Evolutionary conservation across 2,797 vertebrate genomes (phyloP), one percentile per base, ranked within the genome.

Genomic region (Hypotaenidia okinawae): DNA sequence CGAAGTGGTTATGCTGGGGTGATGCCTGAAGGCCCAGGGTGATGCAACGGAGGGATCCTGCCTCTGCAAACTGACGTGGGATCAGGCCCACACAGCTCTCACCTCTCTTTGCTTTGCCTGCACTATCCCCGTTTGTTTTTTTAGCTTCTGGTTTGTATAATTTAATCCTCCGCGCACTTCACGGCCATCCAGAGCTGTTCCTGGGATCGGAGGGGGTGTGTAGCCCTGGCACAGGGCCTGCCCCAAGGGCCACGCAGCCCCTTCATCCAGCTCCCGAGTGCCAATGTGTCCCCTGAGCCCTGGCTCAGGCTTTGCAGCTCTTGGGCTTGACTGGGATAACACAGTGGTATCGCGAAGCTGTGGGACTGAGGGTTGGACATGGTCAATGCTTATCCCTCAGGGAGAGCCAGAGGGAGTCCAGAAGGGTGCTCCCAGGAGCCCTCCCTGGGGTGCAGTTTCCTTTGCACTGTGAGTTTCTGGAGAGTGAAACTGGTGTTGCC

Each of bases 331-430:
- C 72, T 57, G 54, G 4, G 0, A 35, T n/a, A 66, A 30, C 8
- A 1, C 0, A 1, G 28, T 61, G 79, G 19, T 21, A 16, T 7
- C 0, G 0, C 2, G 49, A 43, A 49, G 64, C 80, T 0, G 0
- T 13, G 27, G 45, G 33, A 2, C 3, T 10, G 73, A 41, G 69
- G 67, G 55, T 12, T 73, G 69, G 85, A 57, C 22, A 28, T 1
- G 5, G 27, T 35, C 89, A 0, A 0, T 30, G 61, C 33, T 80
- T 25, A 3, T 41, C 87, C 70, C 16, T 0, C 47, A 30, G 37
- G 70, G 74, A 84, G 43, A 90, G 69, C 58, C 2, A 1, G 30
- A 76, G 70, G 37, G 73, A 30, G 45, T 35, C 78, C 3, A 1
- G 35, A 58, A 63, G 69, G 64, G 16, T 17, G 5, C 63, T 5